Evolutionary conservation across 1,140 invertebrate genomes (phyloP), one percentile per base, ranked within the genome.

Genomic region (Periplaneta americana): DNA sequence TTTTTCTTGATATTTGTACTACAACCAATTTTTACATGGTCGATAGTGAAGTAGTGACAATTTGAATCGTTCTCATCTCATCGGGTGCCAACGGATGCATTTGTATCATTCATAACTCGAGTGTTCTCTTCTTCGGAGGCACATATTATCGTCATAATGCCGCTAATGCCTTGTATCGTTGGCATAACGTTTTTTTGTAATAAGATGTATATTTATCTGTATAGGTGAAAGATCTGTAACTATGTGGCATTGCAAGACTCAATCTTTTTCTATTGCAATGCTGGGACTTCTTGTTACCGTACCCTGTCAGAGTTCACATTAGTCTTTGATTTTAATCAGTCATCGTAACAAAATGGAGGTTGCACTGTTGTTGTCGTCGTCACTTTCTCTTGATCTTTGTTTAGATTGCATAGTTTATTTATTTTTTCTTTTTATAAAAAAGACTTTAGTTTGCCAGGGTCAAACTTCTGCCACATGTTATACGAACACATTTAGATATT

Each of bases 121-220:
- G 18, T 36, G 34, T 36, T 36, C 34, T 39, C 10, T 31, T 36
- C 11, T 8, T 66, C 28, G 76, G 35, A 34, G 37, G 13, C 34
- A 78, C 22, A 78, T 34, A 78, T 78, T 34, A 36, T 36, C 36
- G 76, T 78, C 34, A 39, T 36, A 78, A 36, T 34, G 18, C 76
- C 34, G 6, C 36, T 36, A 76, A 81, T 81, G 34, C 35, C 34
- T 81, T 81, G 74, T 81, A 34, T 39, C 36, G 36, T 81, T 36
- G 74, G 74, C 33, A 37, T 75, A 77, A 28, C 13, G 13, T 57
- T 57, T 57, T n/a, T 66, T 66, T 66, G 22, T 66, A 66, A 66
- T 66, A 66, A 66, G 28, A 66, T 66, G 48, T 66, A 66, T 66
- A 66, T 66, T 66, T 66, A 66, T 66, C 48, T 66, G 48, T 66